These are phyloP conservation scores for Scaptomyza pallida DNA, from an alignment of 1,140 invertebrate species.

Conservation along the genomic window DNA sequence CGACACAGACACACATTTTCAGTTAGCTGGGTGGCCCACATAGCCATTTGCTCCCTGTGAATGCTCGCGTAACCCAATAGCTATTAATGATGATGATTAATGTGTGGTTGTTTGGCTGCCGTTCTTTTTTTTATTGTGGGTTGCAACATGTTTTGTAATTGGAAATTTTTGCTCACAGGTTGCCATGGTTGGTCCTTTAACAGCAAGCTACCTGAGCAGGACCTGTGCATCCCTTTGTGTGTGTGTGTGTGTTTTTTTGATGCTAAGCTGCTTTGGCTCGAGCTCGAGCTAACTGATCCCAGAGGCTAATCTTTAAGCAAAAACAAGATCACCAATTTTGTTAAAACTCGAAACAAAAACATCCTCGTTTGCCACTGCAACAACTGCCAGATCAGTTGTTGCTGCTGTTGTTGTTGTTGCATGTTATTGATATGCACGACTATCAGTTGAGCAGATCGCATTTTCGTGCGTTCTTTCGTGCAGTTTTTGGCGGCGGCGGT, in stretches of 20 bases:
- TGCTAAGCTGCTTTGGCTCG: constrained; percentile 76
- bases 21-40: constrained; percentile 33
- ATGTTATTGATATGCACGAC: constrained; percentile 72
- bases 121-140: constrained; percentile 45
- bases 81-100: constrained; percentile 79
- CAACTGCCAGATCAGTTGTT: background rate
- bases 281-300: constrained; percentile 57
- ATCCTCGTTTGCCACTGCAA: constrained; percentile 34
- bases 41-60: constrained; percentile 6
- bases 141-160: constrained; percentile 79
- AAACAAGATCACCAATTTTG: constrained; percentile 80
- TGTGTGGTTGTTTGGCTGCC: constrained; percentile 41
- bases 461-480: constrained; percentile 37
- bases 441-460: constrained; percentile 58
- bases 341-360: constrained; percentile 62
- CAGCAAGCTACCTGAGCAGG: constrained; percentile 52
- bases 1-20: constrained; percentile 26
- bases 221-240: constrained; percentile 33
- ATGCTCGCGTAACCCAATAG: constrained; percentile 59
- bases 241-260: constrained; percentile 3
- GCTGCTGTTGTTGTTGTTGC: constrained; percentile 15
- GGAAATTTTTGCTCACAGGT: constrained; percentile 54
- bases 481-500: constrained; percentile 54
- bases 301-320: constrained; percentile 69
- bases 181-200: constrained; percentile 29